phyloP scores from a whole-genome alignment of 2,888 invertebrate species.

The Tipula lateralis region DNA sequence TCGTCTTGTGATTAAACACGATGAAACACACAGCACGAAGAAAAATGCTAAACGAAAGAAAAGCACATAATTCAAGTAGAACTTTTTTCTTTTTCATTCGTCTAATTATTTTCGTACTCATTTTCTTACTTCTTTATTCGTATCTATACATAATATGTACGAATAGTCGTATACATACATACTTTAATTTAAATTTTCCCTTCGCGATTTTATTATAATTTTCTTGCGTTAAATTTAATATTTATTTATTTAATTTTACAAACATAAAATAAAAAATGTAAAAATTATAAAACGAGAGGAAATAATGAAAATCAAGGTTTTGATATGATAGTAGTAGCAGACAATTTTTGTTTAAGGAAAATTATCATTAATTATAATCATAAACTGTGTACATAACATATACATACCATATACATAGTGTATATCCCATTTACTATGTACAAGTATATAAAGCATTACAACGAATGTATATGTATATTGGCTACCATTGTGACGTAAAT shows the following conservation, averaged over 20 bases:
- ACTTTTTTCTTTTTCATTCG: background rate
- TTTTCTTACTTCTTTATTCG: background rate
- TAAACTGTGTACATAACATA: background rate
- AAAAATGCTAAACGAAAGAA: background rate
- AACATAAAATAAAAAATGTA: background rate
- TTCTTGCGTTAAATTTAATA: constrained; percentile 11
- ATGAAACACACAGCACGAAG: background rate
- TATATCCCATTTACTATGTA: background rate
- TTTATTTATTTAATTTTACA: constrained; percentile 19
- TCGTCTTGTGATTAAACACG: constrained; percentile 7
- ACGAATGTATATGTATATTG: background rate
- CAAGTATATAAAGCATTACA: background rate
- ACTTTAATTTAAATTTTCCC: background rate
- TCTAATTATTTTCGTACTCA: background rate
- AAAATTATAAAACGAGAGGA: background rate
- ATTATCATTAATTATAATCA: background rate
- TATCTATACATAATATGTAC: no score
- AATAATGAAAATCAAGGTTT: background rate
- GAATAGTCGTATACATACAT: no score
- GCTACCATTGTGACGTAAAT: background rate
- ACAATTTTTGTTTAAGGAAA: background rate
- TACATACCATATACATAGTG: background rate
- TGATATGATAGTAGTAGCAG: background rate
- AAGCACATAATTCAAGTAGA: background rate
- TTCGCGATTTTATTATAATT: background rate